Base-by-base conservation (phyloP, 2,888 invertebrate species). In the Drosophila mulleri region DNA sequence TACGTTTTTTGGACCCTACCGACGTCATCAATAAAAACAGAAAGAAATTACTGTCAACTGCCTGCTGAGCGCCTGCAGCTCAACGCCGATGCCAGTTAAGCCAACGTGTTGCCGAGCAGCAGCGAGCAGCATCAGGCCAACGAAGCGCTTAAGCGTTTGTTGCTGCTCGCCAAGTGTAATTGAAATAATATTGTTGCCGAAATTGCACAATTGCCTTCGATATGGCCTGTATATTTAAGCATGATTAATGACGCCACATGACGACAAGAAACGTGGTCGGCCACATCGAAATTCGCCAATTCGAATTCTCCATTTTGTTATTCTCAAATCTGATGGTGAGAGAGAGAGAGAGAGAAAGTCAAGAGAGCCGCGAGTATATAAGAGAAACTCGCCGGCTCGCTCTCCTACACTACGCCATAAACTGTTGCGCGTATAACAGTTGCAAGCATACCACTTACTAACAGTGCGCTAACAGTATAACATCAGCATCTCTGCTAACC, bases 181-280 rank as follows among this genome's bases (percentile, higher is more conserved):
- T 83, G 77, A 83, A 79, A 79, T 76, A 72, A 82, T 83, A 72
- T 72, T 71, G 67, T 71, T 63, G 58, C 41, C 74, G 57, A 77
- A 79, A 82, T 79, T 79, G 69, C 63, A 67, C 72, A 79, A 77
- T 73, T 80, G 67, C 65, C 65, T 74, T 72, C 62, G 57, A 68
- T 80, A 67, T 72, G 64, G 68, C 67, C 71, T 66, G 71, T 75
- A 58, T 73, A 73, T 75, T 82, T 75, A 72, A 69, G 65, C 63
- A 60, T 69, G 71, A 80, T 75, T 78, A 75, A 81, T 75, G 72
- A 70, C 60, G 57, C 48, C 50, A 53, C 61, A 66, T 60, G 23
- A 54, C 67, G 64, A 48, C 61, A 64, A 67, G 59, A 68, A 32
- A 60, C 64, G 64, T 63, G 60, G 62, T 50, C 53, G 50, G 57